Evolutionary conservation across 2,888 invertebrate genomes (phyloP).

Genomic region (Hemistola chrysoprasaria): DNA sequence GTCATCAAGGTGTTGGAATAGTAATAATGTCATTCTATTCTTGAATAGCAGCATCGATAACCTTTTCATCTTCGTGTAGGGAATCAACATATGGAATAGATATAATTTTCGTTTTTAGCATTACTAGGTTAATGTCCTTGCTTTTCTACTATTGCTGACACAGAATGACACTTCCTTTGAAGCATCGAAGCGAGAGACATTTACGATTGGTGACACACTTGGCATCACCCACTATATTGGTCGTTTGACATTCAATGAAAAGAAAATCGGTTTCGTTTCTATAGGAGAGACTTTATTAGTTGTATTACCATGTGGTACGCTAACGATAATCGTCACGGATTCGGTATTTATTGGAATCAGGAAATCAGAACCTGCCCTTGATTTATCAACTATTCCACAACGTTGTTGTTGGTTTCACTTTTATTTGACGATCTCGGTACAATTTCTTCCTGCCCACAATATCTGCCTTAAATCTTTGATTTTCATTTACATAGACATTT

Average conservation of each 20-base stretch:
- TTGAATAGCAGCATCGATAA: too few relatives aligned
- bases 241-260: conserved; percentile 24
- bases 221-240: conserved; percentile 40
- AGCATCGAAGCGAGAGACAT: conserved; percentile 35
- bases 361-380: too few relatives aligned
- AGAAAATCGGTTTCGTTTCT: conserved; percentile 20
- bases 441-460: too few relatives aligned
- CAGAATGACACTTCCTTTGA: conserved; percentile 44
- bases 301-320: conserved; percentile 4
- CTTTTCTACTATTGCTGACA: conserved; percentile 38
- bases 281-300: conserved; percentile 22
- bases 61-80: too few relatives aligned
- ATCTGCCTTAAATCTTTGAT: too few relatives aligned
- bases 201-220: conserved; percentile 52
- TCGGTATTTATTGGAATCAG: too few relatives aligned
- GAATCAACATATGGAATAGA: not conserved
- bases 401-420: too few relatives aligned
- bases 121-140: conserved; percentile 45
- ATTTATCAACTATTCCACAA: too few relatives aligned
- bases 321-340: too few relatives aligned
- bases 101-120: conserved; percentile 1
- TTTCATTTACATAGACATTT: too few relatives aligned
- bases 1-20: not conserved
- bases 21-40: too few relatives aligned
- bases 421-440: too few relatives aligned